These are phyloP conservation scores for Julus scanicus DNA, from an alignment of 2,888 invertebrate genomes.

Conservation along the genomic window DNA sequence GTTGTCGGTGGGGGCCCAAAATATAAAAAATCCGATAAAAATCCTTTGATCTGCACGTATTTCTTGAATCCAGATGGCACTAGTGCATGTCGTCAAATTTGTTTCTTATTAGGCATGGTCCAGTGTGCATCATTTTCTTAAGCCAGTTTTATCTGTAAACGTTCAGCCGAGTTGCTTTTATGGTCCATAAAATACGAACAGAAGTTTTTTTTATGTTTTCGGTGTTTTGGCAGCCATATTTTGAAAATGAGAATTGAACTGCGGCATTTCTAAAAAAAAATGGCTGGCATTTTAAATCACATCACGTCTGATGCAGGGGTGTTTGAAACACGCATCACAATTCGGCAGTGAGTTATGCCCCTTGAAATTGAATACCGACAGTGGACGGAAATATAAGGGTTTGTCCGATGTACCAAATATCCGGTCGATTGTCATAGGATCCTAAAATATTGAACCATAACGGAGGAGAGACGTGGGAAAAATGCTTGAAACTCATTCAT, in stretches of 20 bases:
- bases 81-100: neutral
- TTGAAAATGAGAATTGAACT: constrained; percentile 4
- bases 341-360: constrained; percentile 15
- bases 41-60: neutral
- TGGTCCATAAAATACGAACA: neutral
- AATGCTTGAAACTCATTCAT: neutral
- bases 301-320: constrained; percentile 8
- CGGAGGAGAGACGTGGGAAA: neutral
- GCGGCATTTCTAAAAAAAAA: neutral
- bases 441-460: neutral
- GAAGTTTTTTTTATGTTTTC: neutral
- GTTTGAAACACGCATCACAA: neutral
- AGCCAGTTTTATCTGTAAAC: constrained; percentile 3
- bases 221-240: neutral
- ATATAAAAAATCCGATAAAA: neutral
- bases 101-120: constrained; percentile 34
- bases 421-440: constrained; percentile 14
- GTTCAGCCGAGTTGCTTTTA: neutral
- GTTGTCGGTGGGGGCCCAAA: neutral
- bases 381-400: neutral
- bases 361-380: constrained; percentile 10
- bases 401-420: neutral
- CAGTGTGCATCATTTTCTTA: neutral
- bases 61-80: neutral
- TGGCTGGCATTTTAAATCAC: constrained; percentile 7